phyloP scores from a whole-genome alignment of 23 tunicate genomes.

The Corella eumyota region DNA sequence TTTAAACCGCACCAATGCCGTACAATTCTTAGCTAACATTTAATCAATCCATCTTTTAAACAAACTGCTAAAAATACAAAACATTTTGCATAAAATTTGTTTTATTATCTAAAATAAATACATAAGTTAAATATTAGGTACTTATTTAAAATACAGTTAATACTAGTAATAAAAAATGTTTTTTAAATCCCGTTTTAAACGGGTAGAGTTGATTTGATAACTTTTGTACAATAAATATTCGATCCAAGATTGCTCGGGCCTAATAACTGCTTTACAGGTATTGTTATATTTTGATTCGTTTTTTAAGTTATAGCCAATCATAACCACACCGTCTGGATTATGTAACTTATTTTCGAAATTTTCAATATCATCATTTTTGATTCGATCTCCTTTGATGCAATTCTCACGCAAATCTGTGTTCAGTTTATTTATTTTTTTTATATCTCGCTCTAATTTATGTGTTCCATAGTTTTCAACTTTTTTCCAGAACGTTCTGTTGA shows the following conservation, averaged over 20 bases:
- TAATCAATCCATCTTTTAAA: too few relatives aligned
- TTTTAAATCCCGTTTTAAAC: too few relatives aligned
- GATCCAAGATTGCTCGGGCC: conserved; percentile 41
- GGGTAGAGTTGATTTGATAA: too few relatives aligned
- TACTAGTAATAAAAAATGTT: too few relatives aligned
- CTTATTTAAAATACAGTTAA: too few relatives aligned
- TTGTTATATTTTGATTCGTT: conserved; percentile 9
- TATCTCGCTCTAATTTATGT: conserved; percentile 28
- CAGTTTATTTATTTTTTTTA: conserved; percentile 15
- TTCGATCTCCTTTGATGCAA: conserved; percentile 46
- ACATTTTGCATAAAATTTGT: too few relatives aligned
- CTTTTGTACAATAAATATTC: conserved; percentile 15
- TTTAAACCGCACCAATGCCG: too few relatives aligned
- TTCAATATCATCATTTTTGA: conserved; percentile 9
- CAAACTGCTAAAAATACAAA: too few relatives aligned
- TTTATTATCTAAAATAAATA: too few relatives aligned
- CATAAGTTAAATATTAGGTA: too few relatives aligned
- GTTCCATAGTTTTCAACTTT: conserved; percentile 42
- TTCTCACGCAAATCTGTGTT: conserved; percentile 19
- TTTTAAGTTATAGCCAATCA: conserved; percentile 45
- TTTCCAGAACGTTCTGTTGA: conserved; percentile 65
- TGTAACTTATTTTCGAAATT: conserved; percentile 11
- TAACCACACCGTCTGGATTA: conserved; percentile 44
- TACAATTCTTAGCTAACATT: too few relatives aligned
- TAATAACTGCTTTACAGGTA: conserved; percentile 21